phyloP scores from a whole-genome alignment of 1,140 invertebrate genomes.

The Akabosia matsudoensis region DNA sequence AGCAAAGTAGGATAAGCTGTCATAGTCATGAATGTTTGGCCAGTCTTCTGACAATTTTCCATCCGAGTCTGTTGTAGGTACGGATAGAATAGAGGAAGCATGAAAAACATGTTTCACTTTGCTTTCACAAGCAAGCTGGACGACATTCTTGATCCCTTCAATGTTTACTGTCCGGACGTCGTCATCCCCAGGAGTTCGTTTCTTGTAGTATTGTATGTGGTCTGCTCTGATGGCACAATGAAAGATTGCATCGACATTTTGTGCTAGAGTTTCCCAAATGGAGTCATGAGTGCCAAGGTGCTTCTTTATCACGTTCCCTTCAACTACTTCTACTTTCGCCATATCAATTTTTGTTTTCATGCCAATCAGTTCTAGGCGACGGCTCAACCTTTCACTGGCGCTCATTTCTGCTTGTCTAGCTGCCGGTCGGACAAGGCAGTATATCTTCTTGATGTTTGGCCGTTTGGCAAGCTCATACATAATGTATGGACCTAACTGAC shows the following conservation, averaged over 20 bases:
- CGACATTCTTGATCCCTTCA: neutral
- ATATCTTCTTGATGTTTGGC: neutral
- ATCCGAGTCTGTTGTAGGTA: neutral
- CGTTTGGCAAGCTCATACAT: neutral
- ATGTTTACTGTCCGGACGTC: neutral
- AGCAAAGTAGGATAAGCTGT: neutral
- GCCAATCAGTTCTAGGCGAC: neutral
- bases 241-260: neutral
- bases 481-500: neutral
- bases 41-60: neutral
- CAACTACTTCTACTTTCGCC: neutral
- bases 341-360: neutral
- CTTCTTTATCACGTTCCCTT: neutral
- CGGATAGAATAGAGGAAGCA: neutral
- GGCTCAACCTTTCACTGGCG: neutral
- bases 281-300: neutral
- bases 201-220: constrained; percentile 6
- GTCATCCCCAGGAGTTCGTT: neutral
- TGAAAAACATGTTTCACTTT: neutral
- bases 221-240: neutral
- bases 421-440: neutral
- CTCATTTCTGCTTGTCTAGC: neutral
- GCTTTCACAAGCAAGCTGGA: neutral
- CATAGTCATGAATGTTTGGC: neutral
- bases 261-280: neutral